Evolutionary conservation across 2,113 vertebrate species (phyloP), one percentile per base, ranked within the genome.

Genomic region (Euleptes europaea): DNA sequence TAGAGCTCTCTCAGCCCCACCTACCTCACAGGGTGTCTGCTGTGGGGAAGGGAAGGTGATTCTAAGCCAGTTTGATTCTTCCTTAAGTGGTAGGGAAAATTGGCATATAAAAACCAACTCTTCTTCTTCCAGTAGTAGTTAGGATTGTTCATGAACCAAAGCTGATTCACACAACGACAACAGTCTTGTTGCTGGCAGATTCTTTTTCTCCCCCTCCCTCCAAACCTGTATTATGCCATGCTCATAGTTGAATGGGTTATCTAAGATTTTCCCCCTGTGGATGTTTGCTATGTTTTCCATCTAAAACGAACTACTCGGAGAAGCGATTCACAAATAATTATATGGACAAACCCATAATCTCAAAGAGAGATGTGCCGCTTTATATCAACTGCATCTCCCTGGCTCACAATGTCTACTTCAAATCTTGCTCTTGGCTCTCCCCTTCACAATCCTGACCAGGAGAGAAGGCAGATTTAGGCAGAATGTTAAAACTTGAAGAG

Each of bases 321-420:
- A 71, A n/a, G 51, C 35, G 40, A n/a, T 44, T 57, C 31, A 84
- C 49, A 84, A 44, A 84, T 84, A 78, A 84, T 84, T 84, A 13
- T 71, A 78, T 60, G 60, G 51, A 10, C 83, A 60, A 78, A 57
- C 2, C 65, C 13, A 11, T 69, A 77, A 70, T 69, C 35, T 84
- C 73, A 77, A 77, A 51, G 26, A 40, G 44, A 57, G 47, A 47
- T 54, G n/a, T 42, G 75, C 38, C 19, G n/a, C 78, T 84, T 71
- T 70, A 78, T 31, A 44, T 71, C 51, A 44, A 38, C 78, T 42
- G 7, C 38, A 15, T 33, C 49, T 44, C 51, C 35, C 31, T 60
- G n/a, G 51, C 38, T 84, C 51, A 70, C 76, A 63, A 60, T 44
- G 40, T n/a, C 72, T 26, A 21, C 44, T 83, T 81, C 44, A 51